A percentile compares a stretch with the other conserved stretches of the same genome.
phyloP scores from a whole-genome alignment of 2,797 vertebrate genomes.

The Phyllotis vaccarum region DNA sequence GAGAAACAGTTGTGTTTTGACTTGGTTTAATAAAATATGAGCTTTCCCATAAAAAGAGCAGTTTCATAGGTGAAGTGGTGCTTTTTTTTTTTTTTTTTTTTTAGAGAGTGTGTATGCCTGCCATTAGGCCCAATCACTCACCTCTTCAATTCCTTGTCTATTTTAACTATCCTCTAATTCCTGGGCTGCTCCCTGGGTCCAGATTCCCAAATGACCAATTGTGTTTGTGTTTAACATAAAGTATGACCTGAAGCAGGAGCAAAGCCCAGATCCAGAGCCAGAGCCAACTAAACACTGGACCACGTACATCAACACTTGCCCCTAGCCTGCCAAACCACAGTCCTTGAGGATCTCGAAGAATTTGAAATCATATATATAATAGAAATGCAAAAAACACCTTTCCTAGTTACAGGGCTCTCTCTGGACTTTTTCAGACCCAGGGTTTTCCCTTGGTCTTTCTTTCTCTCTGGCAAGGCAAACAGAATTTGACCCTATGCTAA shows the following conservation, averaged over 20 bases:
- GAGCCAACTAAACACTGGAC: not conserved
- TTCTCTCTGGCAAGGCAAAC: slow-evolving; percentile 6
- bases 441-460: slow-evolving; percentile 47
- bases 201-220: not conserved
- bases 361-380: slow-evolving; percentile 57
- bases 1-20: not conserved
- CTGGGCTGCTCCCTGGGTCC: not conserved
- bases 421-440: slow-evolving; percentile 34
- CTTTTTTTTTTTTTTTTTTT: slow-evolving; percentile 54
- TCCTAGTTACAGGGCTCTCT: slow-evolving; percentile 56
- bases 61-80: not conserved
- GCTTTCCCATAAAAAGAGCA: not conserved
- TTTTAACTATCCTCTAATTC: slow-evolving; percentile 52
- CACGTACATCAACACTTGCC: not conserved
- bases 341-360: slow-evolving; percentile 64
- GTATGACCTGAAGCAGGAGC: not conserved
- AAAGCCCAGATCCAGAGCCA: not conserved
- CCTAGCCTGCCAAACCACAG: slow-evolving; percentile 46
- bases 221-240: slow-evolving; percentile 27
- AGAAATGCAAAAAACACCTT: slow-evolving; percentile 66
- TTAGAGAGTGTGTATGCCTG: not conserved
- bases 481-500: slow-evolving; percentile 32
- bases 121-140: not conserved
- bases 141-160: not conserved
- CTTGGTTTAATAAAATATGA: not conserved